Evolutionary conservation across 2,113 vertebrate genomes (phyloP).

Genomic region (Coturnix japonica): DNA sequence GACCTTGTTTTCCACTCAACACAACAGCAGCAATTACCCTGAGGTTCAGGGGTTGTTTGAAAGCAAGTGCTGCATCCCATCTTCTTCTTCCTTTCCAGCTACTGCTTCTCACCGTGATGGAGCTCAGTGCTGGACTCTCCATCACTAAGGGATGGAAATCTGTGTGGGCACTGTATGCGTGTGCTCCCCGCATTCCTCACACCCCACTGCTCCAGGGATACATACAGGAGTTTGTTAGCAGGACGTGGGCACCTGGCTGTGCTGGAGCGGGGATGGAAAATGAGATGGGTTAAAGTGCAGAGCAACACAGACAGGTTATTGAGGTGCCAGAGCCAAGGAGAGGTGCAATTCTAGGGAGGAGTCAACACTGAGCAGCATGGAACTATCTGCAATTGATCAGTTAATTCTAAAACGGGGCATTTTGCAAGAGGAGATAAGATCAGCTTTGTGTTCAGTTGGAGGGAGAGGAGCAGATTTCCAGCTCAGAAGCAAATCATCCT

Average conservation of each 20-base stretch:
- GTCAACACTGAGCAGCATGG: background rate
- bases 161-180: background rate
- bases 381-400: background rate
- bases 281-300: background rate
- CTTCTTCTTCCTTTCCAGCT: background rate
- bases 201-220: background rate
- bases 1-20: conserved; percentile 46
- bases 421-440: conserved; percentile 58
- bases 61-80: conserved; percentile 34
- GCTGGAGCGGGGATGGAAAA: background rate
- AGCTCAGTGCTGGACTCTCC: background rate
- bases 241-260: background rate
- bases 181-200: background rate
- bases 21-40: conserved; percentile 58
- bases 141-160: background rate
- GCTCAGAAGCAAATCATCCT: background rate
- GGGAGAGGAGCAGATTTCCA: background rate
- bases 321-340: conserved; percentile 1
- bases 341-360: background rate
- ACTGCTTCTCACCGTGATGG: background rate
- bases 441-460: background rate
- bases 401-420: conserved; percentile 4
- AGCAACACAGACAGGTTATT: background rate
- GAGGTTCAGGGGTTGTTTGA: conserved; percentile 59
- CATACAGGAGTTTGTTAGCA: background rate